A percentile compares a stretch with the other conserved stretches of the same genome.
phyloP scores from a whole-genome alignment of 2,113 vertebrate species.

The Platysternon megacephalum region DNA sequence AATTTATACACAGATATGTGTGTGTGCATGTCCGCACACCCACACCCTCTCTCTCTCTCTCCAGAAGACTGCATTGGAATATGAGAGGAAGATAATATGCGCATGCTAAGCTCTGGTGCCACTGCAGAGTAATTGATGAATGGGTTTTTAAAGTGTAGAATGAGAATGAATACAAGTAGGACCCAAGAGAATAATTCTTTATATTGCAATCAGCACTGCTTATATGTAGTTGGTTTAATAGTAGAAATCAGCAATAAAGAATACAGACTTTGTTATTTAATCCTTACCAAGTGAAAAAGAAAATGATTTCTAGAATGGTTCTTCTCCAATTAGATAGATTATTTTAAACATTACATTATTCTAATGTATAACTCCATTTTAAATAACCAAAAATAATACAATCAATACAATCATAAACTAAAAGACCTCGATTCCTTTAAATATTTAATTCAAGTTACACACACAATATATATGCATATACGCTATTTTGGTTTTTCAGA shows the following conservation, averaged over 20 bases:
- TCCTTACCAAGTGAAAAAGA: slow-evolving; percentile 67
- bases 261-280: slow-evolving; percentile 75
- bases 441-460: slow-evolving; percentile 19
- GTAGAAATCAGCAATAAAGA: slow-evolving; percentile 76
- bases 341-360: slow-evolving; percentile 58
- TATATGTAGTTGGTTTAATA: slow-evolving; percentile 77
- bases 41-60: background rate
- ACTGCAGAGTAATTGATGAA: slow-evolving; percentile 78
- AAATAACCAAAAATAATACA: background rate
- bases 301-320: slow-evolving; percentile 28
- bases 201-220: slow-evolving; percentile 78
- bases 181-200: slow-evolving; percentile 81
- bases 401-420: background rate
- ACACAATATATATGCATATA: background rate
- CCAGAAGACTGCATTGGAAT: slow-evolving; percentile 52
- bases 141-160: slow-evolving; percentile 76
- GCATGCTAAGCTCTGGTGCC: slow-evolving; percentile 55
- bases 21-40: background rate
- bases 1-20: background rate
- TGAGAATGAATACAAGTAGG: slow-evolving; percentile 78
- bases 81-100: background rate
- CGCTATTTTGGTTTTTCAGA: background rate
- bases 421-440: slow-evolving; percentile 1
- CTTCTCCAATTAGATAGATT: background rate
- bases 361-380: slow-evolving; percentile 14